Percentiles rank a stretch among this genome's conserved stretches.
phyloP scores from a whole-genome alignment of 2,888 invertebrate species.

The Pachydiplax longipennis region DNA sequence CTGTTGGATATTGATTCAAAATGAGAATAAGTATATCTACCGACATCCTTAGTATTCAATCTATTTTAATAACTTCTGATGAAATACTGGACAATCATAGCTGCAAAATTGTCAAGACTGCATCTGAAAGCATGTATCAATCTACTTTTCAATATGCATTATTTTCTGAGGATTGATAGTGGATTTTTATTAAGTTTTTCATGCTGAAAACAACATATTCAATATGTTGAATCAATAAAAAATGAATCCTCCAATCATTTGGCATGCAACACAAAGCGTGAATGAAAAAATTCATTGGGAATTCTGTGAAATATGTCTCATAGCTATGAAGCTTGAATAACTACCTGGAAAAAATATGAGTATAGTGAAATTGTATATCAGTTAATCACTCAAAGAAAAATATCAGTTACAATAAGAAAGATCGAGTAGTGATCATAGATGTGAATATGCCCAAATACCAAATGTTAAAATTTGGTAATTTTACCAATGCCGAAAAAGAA shows the following conservation, averaged over 20 bases:
- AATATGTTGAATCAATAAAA: no score
- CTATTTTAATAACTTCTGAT: background rate
- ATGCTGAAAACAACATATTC: no score
- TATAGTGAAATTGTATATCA: background rate
- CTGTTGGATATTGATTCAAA: no score
- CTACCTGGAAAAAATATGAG: background rate
- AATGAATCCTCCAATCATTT: background rate
- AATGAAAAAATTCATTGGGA: background rate
- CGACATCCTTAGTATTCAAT: no score
- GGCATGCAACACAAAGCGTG: background rate
- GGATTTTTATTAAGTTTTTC: no score
- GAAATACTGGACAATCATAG: background rate
- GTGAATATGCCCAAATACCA: background rate
- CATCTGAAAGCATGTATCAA: no score
- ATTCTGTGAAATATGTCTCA: background rate
- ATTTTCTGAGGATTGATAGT: no score
- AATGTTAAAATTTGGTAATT: background rate
- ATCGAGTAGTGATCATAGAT: background rate
- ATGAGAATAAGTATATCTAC: no score
- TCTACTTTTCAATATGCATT: no score
- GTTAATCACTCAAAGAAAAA: background rate
- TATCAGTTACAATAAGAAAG: background rate
- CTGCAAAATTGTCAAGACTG: background rate
- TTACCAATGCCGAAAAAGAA: background rate
- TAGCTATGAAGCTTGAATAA: background rate